Conservation (phyloP, 2,113 vertebrate genomes). For the Neomonachus schauinslandi region DNA sequence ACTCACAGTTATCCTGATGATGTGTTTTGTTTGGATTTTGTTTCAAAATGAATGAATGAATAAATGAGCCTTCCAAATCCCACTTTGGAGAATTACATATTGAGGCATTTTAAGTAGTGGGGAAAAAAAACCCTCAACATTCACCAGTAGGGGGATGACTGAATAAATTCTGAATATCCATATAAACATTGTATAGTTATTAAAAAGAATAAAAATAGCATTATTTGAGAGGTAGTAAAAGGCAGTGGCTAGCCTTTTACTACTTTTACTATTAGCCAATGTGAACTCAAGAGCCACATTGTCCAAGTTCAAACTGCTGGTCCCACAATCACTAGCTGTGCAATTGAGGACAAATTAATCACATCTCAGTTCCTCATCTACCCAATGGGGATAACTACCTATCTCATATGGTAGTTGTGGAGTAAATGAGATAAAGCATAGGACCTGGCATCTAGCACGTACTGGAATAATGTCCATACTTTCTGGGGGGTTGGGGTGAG, state of each 20-base stretch:
- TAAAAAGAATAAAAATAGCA: constrained; percentile 4
- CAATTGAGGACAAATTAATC: not conserved
- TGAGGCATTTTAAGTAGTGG: constrained; percentile 2
- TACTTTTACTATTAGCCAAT: not conserved
- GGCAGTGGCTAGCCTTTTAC: not conserved
- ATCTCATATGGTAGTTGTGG: too few species aligned
- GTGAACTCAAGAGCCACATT: not conserved
- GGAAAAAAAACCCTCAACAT: not conserved
- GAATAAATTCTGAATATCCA: not conserved
- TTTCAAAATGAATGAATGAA: not conserved
- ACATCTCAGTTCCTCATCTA: not conserved
- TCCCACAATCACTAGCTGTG: not conserved
- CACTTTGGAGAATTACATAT: not conserved
- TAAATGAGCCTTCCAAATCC: not conserved
- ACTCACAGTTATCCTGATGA: not conserved
- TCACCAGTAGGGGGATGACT: not conserved
- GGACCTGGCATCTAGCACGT: not conserved
- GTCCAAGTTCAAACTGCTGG: not conserved
- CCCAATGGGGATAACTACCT: not conserved
- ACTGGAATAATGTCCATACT: not conserved
- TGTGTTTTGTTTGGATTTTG: not conserved
- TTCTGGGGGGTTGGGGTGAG: rapidly evolving
- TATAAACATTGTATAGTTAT: not conserved
- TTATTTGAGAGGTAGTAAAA: not conserved
- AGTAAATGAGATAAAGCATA: not conserved